Evolutionary conservation across 2,797 vertebrate genomes (phyloP).

Genomic region (Paguma larvata): DNA sequence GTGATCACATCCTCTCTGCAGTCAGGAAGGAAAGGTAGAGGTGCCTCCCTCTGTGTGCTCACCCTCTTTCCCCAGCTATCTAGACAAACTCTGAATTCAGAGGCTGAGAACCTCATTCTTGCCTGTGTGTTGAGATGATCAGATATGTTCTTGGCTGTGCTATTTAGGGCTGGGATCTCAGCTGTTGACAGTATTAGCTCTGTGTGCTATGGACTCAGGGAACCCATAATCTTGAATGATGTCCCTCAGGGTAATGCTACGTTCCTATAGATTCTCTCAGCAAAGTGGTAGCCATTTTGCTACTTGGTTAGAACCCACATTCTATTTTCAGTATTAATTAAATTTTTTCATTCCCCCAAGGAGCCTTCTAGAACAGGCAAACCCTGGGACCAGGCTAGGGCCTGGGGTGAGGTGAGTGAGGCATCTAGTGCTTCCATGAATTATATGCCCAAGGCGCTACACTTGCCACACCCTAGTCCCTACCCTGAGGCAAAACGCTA

Average conservation of each 20-base stretch:
- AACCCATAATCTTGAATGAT: background rate
- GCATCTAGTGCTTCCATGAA: background rate
- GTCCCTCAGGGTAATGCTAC: background rate
- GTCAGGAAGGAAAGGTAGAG: background rate
- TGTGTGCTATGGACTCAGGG: background rate
- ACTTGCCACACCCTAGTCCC: background rate
- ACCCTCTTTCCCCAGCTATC: background rate
- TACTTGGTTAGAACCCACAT: background rate
- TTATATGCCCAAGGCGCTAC: background rate
- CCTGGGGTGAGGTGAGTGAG: background rate
- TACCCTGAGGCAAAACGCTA: background rate
- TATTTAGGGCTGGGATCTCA: background rate
- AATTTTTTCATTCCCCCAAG: background rate
- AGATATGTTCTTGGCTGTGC: background rate
- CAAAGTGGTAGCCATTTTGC: background rate
- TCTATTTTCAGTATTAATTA: background rate
- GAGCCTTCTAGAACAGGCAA: background rate
- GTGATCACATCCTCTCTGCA: background rate
- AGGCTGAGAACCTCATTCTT: background rate
- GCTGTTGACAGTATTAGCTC: background rate
- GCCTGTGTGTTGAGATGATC: background rate
- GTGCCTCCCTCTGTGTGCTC: background rate
- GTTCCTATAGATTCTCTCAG: background rate
- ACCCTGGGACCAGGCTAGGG: background rate
- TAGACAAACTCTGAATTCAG: background rate